phyloP scores from a whole-genome alignment of 2,113 vertebrate genomes.

The Pollachius pollachius region DNA sequence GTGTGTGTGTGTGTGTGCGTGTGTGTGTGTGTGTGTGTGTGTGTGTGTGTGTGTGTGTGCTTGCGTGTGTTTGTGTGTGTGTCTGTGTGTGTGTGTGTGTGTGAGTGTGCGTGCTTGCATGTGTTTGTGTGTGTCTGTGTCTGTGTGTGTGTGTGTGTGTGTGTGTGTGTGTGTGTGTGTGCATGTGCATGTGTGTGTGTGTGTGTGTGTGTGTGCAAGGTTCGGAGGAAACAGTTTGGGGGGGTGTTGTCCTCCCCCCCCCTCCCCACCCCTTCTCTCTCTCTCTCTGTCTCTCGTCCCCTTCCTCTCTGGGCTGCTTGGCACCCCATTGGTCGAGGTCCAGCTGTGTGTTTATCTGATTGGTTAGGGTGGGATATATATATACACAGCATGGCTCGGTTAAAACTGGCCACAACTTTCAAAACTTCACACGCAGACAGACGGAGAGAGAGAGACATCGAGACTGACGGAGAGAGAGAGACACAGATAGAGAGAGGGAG shows the following conservation, averaged over 20 bases:
- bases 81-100: too few species aligned
- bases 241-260: slow-evolving; percentile 22
- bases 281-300: slow-evolving; percentile 42
- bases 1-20: slow-evolving; percentile 54
- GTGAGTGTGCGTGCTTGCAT: too few species aligned
- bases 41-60: slow-evolving; percentile 56
- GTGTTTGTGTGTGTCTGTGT: too few species aligned
- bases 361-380: slow-evolving; percentile 69
- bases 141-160: too few species aligned
- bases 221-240: slow-evolving; percentile 57
- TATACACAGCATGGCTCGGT: slow-evolving; percentile 70
- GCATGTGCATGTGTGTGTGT: too few species aligned
- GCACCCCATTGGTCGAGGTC: slow-evolving; percentile 63
- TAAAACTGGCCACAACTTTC: slow-evolving; percentile 77
- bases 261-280: slow-evolving; percentile 44
- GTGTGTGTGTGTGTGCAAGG: slow-evolving; percentile 50
- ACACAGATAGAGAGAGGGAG: slow-evolving; percentile 18
- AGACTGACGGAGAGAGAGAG: slow-evolving; percentile 1
- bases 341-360: slow-evolving; percentile 58
- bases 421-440: slow-evolving; percentile 61
- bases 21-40: slow-evolving; percentile 58
- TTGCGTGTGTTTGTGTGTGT: too few species aligned
- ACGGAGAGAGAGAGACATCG: slow-evolving; percentile 23
- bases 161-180: too few species aligned
- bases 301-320: slow-evolving; percentile 38